Evolutionary conservation across 2,113 vertebrate genomes (phyloP), one percentile per base, ranked within the genome.

Genomic region (Pteruthius melanotis): DNA sequence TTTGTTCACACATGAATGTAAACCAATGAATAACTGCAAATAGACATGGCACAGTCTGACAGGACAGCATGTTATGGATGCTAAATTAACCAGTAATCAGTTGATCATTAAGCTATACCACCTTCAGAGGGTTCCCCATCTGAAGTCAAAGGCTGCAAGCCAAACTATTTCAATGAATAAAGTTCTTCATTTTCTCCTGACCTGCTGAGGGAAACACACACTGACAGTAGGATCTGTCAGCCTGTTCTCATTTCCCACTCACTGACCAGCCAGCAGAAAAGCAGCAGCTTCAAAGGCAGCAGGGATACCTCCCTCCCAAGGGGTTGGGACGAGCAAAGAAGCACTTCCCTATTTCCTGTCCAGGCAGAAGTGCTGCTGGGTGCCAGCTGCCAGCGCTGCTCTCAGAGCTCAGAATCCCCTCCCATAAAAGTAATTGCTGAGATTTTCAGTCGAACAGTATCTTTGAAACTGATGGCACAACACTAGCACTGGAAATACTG

Each of bases 341-440:
- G 12, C 0, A 0, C 9, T 63, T 35, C 35, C 33, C 33, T 56
- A 8, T 26, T 12, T 8, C 30, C 39, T 83, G 39, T 37, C 31
- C 8, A 10, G 39, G 27, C n/a, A 71, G 89, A 60, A 83, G 21
- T 2, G 1, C 23, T 64, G 39, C 8, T 3, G 27, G 49, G 3
- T 60, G 37, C 45, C 59, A 64, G 60, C 33, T 64, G 61, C 42
- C 53, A 72, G 18, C 0, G 0, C 15, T 22, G 7, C 24, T 37
- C 20, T 64, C 49, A 31, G 37, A 50, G 63, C 13, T 68, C 50
- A 52, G n/a, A 24, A 71, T 19, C 3, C 15, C 12, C 31, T 77
- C 54, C 27, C 16, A 64, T 53, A 44, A 87, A 57, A 30, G n/a
- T 27, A 72, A 49, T 8, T 72, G 24, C 53, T 72, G 56, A 87